Evolutionary conservation across 2,888 invertebrate species (phyloP).

Genomic region (Leptopterna dolabrata): DNA sequence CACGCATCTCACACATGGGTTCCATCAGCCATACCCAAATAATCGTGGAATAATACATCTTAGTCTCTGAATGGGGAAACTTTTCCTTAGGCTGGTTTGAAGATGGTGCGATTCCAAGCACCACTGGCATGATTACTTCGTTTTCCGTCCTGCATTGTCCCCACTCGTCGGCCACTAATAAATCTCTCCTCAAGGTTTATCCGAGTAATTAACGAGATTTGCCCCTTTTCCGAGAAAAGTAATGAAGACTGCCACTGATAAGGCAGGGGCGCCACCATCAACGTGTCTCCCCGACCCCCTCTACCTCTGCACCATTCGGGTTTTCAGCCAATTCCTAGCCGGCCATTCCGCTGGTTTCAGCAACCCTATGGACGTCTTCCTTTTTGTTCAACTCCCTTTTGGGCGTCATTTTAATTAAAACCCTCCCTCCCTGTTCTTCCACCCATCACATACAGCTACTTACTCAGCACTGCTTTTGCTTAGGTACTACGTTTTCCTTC

Average conservation of each 20-base stretch:
- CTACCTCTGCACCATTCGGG: background rate
- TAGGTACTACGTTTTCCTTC: too few relatives aligned
- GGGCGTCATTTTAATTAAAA: background rate
- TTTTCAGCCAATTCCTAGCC: background rate
- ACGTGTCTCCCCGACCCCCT: background rate
- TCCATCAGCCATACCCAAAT: too few relatives aligned
- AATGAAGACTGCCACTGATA: background rate
- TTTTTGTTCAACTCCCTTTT: background rate
- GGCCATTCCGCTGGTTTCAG: background rate
- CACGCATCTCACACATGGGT: too few relatives aligned
- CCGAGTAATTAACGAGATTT: conserved; percentile 4
- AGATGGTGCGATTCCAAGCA: too few relatives aligned
- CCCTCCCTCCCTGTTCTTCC: background rate
- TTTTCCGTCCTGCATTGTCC: background rate
- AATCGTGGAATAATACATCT: too few relatives aligned
- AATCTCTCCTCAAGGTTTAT: background rate
- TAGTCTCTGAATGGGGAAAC: too few relatives aligned
- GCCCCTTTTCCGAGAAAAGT: background rate
- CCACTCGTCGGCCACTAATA: background rate
- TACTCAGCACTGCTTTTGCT: background rate
- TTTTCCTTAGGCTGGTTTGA: too few relatives aligned
- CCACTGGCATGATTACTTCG: background rate
- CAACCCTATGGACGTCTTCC: background rate
- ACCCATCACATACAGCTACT: background rate
- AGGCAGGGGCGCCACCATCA: background rate